A percentile compares a stretch with the other conserved stretches of the same genome.
These are phyloP conservation scores for Scelioninae gen. 2 DNA, from an alignment of 2,888 invertebrate species.

Conservation along the genomic window DNA sequence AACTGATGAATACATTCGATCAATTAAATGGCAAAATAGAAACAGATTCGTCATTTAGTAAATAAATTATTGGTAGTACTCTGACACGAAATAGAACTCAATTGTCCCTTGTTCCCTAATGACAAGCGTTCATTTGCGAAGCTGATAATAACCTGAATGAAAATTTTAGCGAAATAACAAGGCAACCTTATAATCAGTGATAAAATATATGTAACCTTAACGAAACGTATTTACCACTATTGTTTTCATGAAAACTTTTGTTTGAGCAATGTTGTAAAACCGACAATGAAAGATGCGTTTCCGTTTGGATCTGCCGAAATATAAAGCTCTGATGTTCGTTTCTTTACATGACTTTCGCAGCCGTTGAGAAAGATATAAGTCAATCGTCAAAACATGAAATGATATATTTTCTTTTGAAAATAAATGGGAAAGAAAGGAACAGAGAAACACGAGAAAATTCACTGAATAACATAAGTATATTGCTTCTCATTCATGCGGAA, in stretches of 20 bases:
- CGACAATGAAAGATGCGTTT: background rate
- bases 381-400: slow-evolving; percentile 13
- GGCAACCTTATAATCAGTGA: too few relatives aligned
- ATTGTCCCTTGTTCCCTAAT: slow-evolving; percentile 21
- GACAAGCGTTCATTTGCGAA: slow-evolving; percentile 8
- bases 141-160: background rate
- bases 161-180: background rate
- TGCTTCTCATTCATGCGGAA: slow-evolving; percentile 9
- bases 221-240: too few relatives aligned
- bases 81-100: slow-evolving; percentile 18
- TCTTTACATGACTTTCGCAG: slow-evolving; percentile 6
- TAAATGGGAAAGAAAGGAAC: background rate
- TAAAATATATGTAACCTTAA: too few relatives aligned
- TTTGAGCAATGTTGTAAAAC: background rate
- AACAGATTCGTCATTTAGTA: slow-evolving; percentile 9
- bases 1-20: background rate
- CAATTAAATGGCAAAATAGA: slow-evolving; percentile 1
- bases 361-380: slow-evolving; percentile 17
- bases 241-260: background rate
- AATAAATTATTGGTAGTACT: slow-evolving; percentile 14
- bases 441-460: background rate
- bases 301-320: slow-evolving; percentile 5
- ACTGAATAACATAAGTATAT: slow-evolving; percentile 19
- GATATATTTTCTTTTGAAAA: background rate
- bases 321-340: slow-evolving; percentile 4